Evolutionary conservation across 2,113 vertebrate genomes (phyloP).

Genomic region (Progne subis): DNA sequence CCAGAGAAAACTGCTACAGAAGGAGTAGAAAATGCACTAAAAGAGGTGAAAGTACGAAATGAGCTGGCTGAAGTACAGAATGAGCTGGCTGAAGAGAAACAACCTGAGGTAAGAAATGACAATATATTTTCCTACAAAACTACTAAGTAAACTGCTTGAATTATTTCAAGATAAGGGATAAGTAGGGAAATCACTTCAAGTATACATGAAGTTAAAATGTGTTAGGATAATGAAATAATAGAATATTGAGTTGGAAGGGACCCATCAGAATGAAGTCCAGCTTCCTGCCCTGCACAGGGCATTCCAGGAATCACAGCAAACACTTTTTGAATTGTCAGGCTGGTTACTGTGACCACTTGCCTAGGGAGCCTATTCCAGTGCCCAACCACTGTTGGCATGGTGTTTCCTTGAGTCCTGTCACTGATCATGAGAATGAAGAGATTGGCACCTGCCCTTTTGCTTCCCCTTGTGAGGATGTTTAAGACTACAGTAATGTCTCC

Average conservation of each 20-base stretch:
- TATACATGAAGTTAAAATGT: background rate
- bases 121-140: background rate
- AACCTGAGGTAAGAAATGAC: slow-evolving; percentile 45
- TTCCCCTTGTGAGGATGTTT: rapidly evolving
- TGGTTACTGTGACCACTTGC: background rate
- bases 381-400: background rate
- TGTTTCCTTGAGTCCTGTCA: background rate
- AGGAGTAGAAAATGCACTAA: background rate
- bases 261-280: background rate
- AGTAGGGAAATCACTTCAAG: background rate
- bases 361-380: background rate
- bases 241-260: background rate
- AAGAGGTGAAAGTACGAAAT: background rate
- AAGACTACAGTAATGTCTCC: background rate
- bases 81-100: background rate
- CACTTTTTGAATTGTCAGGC: background rate
- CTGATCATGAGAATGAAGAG: background rate
- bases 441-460: background rate
- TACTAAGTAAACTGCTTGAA: background rate
- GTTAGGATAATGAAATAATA: background rate
- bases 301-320: background rate
- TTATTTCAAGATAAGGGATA: background rate
- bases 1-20: slow-evolving; percentile 61
- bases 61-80: background rate
- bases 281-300: rapidly evolving